Evolutionary conservation across 2,888 invertebrate species (phyloP).

Genomic region (Agrotis segetum): DNA sequence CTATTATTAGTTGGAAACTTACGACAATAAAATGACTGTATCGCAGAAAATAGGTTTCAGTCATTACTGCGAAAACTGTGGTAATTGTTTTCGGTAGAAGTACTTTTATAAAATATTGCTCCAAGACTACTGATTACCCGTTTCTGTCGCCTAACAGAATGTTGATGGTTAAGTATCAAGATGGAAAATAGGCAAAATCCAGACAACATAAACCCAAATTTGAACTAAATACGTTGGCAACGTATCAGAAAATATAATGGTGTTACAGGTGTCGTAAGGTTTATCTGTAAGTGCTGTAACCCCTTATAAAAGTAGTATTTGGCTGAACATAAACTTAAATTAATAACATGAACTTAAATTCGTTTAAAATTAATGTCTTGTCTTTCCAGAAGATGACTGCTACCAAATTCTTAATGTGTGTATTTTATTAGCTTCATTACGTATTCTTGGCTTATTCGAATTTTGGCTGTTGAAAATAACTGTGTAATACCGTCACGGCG

Average conservation of each 20-base stretch:
- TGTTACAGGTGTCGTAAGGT: background rate
- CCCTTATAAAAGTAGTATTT: background rate
- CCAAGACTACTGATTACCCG: background rate
- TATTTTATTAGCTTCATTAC: conserved; percentile 53
- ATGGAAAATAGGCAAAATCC: background rate
- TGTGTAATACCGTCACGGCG: conserved; percentile 60
- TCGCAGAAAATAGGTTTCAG: conserved; percentile 14
- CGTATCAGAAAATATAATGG: background rate
- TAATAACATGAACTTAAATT: background rate
- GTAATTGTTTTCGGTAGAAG: background rate
- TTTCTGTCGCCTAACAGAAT: background rate
- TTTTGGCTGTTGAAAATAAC: conserved; percentile 63
- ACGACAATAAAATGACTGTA: conserved; percentile 24
- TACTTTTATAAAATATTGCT: background rate
- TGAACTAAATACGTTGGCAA: background rate
- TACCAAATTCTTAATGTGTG: conserved; percentile 43
- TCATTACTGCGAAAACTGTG: background rate
- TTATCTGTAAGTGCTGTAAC: background rate
- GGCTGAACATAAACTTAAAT: background rate
- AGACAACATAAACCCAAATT: background rate
- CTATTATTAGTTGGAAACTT: conserved; percentile 30
- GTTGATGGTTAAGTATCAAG: background rate
- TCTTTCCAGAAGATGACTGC: conserved; percentile 25
- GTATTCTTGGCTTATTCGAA: conserved; percentile 56
- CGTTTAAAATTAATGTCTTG: background rate